Percentiles rank a stretch among this genome's conserved stretches.
phyloP scores from a whole-genome alignment of 2,113 vertebrate genomes.

The Etheostoma spectabile region DNA sequence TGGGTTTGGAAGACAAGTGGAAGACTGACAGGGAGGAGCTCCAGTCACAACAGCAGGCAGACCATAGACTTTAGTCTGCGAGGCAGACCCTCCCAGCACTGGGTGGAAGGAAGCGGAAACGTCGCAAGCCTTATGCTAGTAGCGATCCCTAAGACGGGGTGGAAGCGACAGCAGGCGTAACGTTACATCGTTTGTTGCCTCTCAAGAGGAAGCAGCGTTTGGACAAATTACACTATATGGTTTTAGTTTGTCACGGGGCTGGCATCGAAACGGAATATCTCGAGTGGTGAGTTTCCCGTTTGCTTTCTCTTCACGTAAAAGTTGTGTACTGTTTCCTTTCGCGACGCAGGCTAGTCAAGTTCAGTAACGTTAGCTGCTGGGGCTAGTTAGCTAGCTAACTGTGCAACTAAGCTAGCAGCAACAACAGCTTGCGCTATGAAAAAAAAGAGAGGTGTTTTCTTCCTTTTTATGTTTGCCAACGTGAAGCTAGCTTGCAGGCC shows the following conservation, averaged over 20 bases:
- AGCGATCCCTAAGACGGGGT: conserved; percentile 65
- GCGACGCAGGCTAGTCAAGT: conserved; percentile 63
- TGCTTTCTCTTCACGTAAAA: conserved; percentile 15
- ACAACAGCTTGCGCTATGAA: conserved; percentile 61
- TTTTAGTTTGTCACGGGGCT: conserved; percentile 31
- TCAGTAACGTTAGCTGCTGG: conserved; percentile 38
- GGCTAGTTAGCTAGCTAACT: conserved; percentile 36
- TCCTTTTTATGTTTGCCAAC: conserved; percentile 55
- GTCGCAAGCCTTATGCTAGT: conserved; percentile 66
- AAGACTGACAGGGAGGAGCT: conserved; percentile 65
- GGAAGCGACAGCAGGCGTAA: conserved; percentile 52
- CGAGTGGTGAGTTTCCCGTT: conserved; percentile 73
- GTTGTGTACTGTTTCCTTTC: conserved; percentile 42
- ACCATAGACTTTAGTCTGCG: neutral
- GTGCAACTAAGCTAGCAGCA: conserved; percentile 67
- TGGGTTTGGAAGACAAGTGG: neutral
- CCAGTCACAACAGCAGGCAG: conserved; percentile 35
- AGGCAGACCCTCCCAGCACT: conserved; percentile 47
- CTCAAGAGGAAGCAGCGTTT: conserved; percentile 53
- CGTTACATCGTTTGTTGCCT: conserved; percentile 39
- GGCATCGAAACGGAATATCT: conserved; percentile 44
- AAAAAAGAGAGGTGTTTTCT: conserved; percentile 71
- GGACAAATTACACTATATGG: conserved; percentile 31
- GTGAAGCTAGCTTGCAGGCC: conserved; percentile 43
- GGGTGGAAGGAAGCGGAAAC: conserved; percentile 83